Base-by-base conservation (phyloP, 2,113 vertebrate genomes). In the Amphiprion percula region DNA sequence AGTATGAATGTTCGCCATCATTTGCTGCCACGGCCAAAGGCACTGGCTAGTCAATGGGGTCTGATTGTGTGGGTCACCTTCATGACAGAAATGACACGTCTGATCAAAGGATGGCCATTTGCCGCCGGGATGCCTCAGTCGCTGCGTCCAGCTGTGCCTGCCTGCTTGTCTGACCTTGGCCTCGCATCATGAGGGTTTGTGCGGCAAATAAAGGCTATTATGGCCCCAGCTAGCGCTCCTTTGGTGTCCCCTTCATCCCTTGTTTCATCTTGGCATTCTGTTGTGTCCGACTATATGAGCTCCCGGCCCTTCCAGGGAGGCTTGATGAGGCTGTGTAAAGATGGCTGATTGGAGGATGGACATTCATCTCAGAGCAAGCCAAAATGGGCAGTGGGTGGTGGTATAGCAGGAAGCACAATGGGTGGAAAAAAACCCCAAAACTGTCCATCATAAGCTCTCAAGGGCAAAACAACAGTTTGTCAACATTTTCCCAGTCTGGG, bases 81-180 rank as follows among this genome's bases (percentile, higher is more conserved):
- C 75, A 46, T 82, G 60, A 90, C 81, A 87, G 82, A 86, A 85
- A 89, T 79, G 84, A 92, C 86, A 91, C 47, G 87, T 70, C 79
- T 92, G 89, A 94, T 92, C 93, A 94, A 93, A 94, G 89, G 76
- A 84, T 88, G 79, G 76, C 77, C 74, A 80, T 90, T 90, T 86
- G 87, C 88, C 73, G 59, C 73, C 75, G 88, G 89, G 85, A 91
- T 83, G 86, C 74, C 72, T 88, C 74, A 66, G 82, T 80, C 68
- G 85, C 85, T 82, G 81, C n/a, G 15, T 30, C 87, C 89, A 88
- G 87, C 91, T 90, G 91, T 66, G 84, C 19, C 74, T 41, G 79
- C 33, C 85, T 78, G 73, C 79, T 77, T 87, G 66, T 73, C 76
- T 90, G 92, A 88, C 91, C 91, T 92, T 93, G 89, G 87, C 78